Evolutionary conservation across 2,113 vertebrate species (phyloP).

Genomic region (Vulpes ferrilata): DNA sequence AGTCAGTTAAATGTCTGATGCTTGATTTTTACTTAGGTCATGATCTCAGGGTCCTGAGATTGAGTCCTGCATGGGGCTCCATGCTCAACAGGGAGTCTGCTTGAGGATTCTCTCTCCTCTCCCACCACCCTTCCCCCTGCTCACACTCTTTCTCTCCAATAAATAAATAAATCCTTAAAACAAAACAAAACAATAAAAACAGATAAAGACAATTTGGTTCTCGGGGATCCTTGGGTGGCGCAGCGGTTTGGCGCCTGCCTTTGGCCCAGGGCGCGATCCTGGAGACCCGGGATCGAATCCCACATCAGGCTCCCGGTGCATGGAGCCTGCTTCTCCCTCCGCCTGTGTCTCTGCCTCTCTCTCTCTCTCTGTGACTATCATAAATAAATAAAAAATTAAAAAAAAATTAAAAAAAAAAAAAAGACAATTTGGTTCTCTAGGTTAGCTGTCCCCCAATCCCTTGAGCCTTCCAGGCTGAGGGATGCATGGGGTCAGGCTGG

Average conservation of each 20-base stretch:
- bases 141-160: not conserved
- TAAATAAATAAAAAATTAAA: no score
- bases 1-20: not conserved
- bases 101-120: not conserved
- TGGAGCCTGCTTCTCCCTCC: no score
- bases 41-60: not conserved
- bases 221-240: no score
- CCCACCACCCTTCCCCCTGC: not conserved
- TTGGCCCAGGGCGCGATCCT: no score
- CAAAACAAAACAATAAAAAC: not conserved
- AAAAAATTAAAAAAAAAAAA: no score
- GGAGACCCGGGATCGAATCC: no score
- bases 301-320: no score
- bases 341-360: no score
- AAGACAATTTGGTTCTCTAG: not conserved
- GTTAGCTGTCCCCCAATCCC: not conserved
- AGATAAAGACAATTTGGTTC: not conserved
- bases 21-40: not conserved
- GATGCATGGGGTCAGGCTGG: not conserved
- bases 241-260: no score
- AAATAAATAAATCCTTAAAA: not conserved
- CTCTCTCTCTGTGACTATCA: no score
- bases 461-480: not conserved
- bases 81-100: not conserved
- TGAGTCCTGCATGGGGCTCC: not conserved